A percentile compares a stretch with the other conserved stretches of the same genome.
These are phyloP conservation scores for Scelioninae gen. 1 DNA, from an alignment of 2,888 invertebrate species.

Conservation along the genomic window DNA sequence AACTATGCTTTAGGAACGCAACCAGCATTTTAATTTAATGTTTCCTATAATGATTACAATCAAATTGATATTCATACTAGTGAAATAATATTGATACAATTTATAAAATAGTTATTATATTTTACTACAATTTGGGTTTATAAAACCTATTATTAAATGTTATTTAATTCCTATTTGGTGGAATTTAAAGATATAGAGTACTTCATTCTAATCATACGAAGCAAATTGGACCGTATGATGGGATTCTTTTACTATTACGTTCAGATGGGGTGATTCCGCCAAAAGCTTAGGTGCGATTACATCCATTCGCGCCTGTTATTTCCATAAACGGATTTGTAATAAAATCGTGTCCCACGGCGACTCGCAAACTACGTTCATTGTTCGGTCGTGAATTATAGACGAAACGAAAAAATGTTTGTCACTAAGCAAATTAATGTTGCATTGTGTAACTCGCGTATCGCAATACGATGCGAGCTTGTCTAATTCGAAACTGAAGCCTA, in stretches of 20 bases:
- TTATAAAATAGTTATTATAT: too few species aligned
- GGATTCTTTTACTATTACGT: constrained; percentile 60
- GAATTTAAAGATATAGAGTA: constrained; percentile 1
- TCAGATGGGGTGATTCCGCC: constrained; percentile 45
- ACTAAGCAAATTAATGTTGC: constrained; percentile 19
- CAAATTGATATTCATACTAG: too few species aligned
- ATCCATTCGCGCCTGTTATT: constrained; percentile 54
- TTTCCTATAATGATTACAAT: too few species aligned
- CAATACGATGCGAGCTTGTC: not conserved
- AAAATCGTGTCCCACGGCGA: constrained; percentile 38
- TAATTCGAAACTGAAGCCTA: too few species aligned
- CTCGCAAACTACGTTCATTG: constrained; percentile 29
- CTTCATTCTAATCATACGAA: constrained; percentile 47
- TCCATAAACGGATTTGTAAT: constrained; percentile 64
- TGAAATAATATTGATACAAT: too few species aligned
- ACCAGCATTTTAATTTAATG: too few species aligned
- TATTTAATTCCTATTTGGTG: too few species aligned
- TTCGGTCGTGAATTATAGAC: constrained; percentile 30
- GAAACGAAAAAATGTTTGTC: constrained; percentile 19
- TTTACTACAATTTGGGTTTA: too few species aligned
- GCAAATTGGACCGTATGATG: constrained; percentile 60
- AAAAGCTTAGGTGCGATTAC: constrained; percentile 61
- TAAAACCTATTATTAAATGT: too few species aligned
- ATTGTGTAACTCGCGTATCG: constrained; percentile 12
- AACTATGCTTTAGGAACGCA: too few species aligned